Evolutionary conservation across 2,797 vertebrate genomes (phyloP).

Genomic region (Oreortyx pictus): DNA sequence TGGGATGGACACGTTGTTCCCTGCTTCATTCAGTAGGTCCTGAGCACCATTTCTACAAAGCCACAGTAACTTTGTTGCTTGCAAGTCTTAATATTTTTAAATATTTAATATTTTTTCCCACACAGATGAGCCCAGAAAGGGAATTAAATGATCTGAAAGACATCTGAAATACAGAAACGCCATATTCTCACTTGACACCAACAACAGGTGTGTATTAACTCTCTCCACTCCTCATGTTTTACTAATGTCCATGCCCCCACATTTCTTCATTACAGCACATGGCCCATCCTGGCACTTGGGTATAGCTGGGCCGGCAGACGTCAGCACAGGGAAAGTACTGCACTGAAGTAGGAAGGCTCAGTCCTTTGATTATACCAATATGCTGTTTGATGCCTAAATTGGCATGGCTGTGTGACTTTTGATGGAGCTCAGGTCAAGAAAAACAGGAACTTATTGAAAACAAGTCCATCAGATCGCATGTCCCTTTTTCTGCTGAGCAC

Average conservation of each 20-base stretch:
- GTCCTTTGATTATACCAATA: neutral
- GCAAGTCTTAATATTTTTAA: neutral
- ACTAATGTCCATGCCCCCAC: neutral
- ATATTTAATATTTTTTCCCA: neutral
- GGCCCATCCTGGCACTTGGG: neutral
- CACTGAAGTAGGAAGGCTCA: neutral
- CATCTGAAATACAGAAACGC: neutral
- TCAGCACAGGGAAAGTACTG: neutral
- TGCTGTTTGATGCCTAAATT: neutral
- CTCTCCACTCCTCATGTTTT: neutral
- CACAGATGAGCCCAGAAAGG: neutral
- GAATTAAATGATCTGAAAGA: neutral
- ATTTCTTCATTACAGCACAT: neutral
- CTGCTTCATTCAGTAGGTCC: conserved; percentile 28
- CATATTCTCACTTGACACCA: neutral
- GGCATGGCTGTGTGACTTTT: neutral
- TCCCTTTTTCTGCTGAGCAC: neutral
- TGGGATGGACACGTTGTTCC: conserved; percentile 25
- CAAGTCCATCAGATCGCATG: neutral
- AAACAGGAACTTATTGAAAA: neutral
- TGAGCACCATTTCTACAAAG: neutral
- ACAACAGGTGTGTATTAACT: neutral
- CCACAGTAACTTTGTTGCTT: neutral
- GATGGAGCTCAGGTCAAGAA: neutral
- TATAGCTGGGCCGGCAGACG: neutral